phyloP scores from a whole-genome alignment of 2,113 vertebrate genomes.

The Ochotona princeps region DNA sequence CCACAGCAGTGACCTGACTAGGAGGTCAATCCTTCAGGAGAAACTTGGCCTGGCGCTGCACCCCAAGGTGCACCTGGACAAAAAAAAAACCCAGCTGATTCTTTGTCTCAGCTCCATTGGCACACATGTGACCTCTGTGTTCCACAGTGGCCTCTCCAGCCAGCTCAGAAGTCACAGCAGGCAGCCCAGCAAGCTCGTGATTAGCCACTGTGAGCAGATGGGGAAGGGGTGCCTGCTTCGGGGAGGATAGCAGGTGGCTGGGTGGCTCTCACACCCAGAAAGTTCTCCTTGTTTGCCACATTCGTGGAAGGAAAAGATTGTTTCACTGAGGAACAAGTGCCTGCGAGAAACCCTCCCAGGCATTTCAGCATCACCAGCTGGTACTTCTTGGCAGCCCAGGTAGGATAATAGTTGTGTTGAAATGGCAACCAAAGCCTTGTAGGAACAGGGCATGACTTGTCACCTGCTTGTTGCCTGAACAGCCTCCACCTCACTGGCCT shows the following conservation, averaged over 20 bases:
- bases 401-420: constrained; percentile 85
- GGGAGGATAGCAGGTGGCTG: background rate
- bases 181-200: background rate
- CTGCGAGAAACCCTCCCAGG: constrained; percentile 84
- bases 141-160: background rate
- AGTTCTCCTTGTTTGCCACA: constrained; percentile 32
- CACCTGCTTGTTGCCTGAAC: background rate
- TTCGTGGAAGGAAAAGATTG: constrained; percentile 69
- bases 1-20: no score
- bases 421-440: constrained; percentile 85
- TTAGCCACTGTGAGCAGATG: constrained; percentile 13
- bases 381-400: constrained; percentile 85
- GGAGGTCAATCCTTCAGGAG: fast-evolving
- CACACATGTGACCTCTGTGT: fast-evolving
- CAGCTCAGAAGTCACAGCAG: background rate
- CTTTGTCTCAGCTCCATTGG: background rate
- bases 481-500: constrained; percentile 8
- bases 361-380: constrained; percentile 86
- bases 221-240: background rate
- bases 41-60: background rate
- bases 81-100: background rate
- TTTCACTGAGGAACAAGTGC: constrained; percentile 83
- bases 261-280: constrained; percentile 12
- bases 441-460: constrained; percentile 69
- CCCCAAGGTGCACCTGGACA: background rate